Evolutionary conservation across 2,113 vertebrate genomes (phyloP).

Genomic region (Chloroceryle aenea): DNA sequence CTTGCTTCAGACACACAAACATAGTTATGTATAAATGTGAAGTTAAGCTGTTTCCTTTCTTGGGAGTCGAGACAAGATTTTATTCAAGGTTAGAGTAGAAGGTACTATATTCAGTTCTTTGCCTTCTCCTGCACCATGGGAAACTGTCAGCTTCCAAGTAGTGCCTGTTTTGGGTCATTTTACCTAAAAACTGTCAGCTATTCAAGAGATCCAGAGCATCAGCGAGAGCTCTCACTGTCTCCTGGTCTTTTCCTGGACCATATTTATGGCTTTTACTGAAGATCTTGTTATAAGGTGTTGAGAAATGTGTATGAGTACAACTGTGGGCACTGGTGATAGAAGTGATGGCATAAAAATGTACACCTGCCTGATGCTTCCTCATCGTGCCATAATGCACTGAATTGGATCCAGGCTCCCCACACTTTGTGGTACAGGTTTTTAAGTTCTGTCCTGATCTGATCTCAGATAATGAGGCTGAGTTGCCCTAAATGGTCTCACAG

Average conservation of each 20-base stretch:
- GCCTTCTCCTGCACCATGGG: accelerated
- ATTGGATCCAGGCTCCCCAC: background rate
- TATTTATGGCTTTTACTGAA: background rate
- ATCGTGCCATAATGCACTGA: background rate
- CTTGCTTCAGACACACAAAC: background rate
- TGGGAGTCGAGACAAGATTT: background rate
- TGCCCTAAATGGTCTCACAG: background rate
- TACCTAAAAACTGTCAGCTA: background rate
- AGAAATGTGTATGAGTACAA: background rate
- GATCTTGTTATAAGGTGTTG: background rate
- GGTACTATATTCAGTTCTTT: background rate
- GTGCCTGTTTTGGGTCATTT: background rate
- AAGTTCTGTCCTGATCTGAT: background rate
- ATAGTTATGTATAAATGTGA: background rate
- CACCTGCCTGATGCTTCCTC: background rate
- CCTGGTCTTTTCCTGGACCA: background rate
- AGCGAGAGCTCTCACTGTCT: background rate
- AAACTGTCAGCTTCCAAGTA: background rate
- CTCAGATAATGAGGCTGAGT: background rate
- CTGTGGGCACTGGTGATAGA: background rate
- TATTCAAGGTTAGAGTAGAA: background rate
- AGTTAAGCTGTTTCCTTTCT: background rate
- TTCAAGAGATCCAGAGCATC: background rate
- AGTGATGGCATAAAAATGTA: background rate
- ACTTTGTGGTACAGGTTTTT: background rate